These are phyloP conservation scores for Oreochromis grahami DNA, from an alignment of 2,797 vertebrate species.

Conservation along the genomic window DNA sequence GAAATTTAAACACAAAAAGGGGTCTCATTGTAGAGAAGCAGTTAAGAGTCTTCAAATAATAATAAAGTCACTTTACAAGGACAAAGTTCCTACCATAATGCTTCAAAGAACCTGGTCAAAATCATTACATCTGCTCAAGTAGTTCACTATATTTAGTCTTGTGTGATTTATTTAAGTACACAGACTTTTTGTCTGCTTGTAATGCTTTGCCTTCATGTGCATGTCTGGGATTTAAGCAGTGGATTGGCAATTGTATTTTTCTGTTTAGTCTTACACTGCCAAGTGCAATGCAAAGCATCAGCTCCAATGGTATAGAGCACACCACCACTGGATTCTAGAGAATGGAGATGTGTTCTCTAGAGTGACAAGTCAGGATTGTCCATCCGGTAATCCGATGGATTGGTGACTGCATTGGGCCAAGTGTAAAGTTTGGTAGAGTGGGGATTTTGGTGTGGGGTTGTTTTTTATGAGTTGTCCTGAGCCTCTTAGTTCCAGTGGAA, in stretches of 20 bases:
- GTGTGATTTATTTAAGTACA: neutral
- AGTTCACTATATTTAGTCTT: neutral
- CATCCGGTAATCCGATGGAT: neutral
- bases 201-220: neutral
- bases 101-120: neutral
- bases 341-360: neutral
- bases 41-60: neutral
- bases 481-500: no score
- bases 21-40: neutral
- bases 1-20: neutral
- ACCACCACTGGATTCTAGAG: neutral
- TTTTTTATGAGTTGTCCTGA: no score
- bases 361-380: neutral
- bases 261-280: neutral
- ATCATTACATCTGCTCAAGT: neutral
- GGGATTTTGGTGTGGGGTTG: no score
- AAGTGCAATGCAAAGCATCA: neutral
- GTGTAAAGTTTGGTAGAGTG: neutral
- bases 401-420: neutral
- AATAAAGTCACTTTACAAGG: neutral
- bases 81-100: neutral
- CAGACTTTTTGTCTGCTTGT: accelerated
- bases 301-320: neutral
- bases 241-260: neutral
- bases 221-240: neutral